Evolutionary conservation across 2,888 invertebrate genomes (phyloP).

Genomic region (Automeris io): DNA sequence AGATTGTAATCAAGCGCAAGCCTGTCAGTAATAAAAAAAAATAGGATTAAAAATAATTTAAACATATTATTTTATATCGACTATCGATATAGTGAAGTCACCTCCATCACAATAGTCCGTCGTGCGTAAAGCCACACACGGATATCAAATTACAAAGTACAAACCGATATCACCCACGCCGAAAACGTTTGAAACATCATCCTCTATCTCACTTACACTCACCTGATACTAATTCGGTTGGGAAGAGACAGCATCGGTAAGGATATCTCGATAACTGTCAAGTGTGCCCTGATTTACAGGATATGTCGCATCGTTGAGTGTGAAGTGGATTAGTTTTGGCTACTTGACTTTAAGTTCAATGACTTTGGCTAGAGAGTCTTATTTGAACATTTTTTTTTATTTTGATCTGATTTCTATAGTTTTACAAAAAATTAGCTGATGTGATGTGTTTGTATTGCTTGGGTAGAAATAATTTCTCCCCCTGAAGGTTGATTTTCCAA

Average conservation of each 20-base stretch:
- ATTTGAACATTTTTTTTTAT: too few relatives aligned
- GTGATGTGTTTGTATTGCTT: too few relatives aligned
- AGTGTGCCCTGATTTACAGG: conserved; percentile 46
- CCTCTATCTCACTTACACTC: conserved; percentile 22
- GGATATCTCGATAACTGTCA: conserved; percentile 58
- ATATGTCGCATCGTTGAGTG: conserved; percentile 11
- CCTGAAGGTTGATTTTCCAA: too few relatives aligned
- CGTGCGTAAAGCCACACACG: conserved; percentile 46
- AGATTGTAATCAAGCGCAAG: too few relatives aligned
- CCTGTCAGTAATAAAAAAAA: too few relatives aligned
- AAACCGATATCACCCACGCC: conserved; percentile 32
- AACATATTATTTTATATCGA: conserved; percentile 18
- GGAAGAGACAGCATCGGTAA: conserved; percentile 33
- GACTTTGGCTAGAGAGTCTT: conserved; percentile 2
- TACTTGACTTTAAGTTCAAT: conserved; percentile 7
- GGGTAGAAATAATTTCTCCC: too few relatives aligned
- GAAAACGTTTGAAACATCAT: conserved; percentile 23
- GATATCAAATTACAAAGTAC: conserved; percentile 58
- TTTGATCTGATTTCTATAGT: too few relatives aligned
- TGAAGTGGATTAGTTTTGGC: conserved; percentile 6
- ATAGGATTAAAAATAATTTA: too few relatives aligned
- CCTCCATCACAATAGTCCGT: conserved; percentile 28
- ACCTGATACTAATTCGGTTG: not conserved
- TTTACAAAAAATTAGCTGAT: too few relatives aligned
- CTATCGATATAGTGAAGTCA: conserved; percentile 16